Evolutionary conservation across 2,113 vertebrate genomes (phyloP), one percentile per base, ranked within the genome.

Genomic region (Otolemur garnettii): DNA sequence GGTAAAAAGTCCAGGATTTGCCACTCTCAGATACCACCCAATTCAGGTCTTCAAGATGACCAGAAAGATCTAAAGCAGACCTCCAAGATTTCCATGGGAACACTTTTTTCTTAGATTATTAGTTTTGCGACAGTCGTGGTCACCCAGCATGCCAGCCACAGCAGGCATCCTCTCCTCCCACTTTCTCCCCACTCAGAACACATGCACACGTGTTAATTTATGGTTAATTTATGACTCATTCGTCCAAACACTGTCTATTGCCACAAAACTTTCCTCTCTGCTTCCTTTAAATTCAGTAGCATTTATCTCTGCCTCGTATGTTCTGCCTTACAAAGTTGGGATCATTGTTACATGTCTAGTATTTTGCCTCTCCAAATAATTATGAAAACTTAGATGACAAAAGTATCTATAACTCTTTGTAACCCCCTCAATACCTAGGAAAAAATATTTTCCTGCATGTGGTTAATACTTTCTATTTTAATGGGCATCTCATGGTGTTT

Each of bases 341-440:
- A 50, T 81, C 15, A 30, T 90, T 92, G 69, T 57, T 55, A 82
- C 5, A 62, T 33, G 33, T 35, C 35, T 81, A 62, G 50, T 72
- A 88, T 72, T 94, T 93, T 92, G 30, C 6, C 8, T 95, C 30
- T 68, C 71, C 80, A 69, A 68, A 90, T 87, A 68, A 68, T 59
- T 11, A 28, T 53, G 72, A 60, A 85, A 91, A 95, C 9, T 28
- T 55, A 42, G 11, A 33, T 74, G n/a, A 78, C n/a, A 68, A 42
- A 30, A 87, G 24, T 86, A 11, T 69, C 42, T 60, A 0, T 74
- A 50, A 75, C 26, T n/a, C 4, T 74, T 78, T 75, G 21, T 55
- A 78, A 68, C 21, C 7, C 9, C 19, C 13, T 18, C 75, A 30
- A 3, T 82, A 91, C 15, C 24, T 33, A 50, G 22, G 57, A 72